Evolutionary conservation across 1,140 invertebrate species (phyloP).

Genomic region (Capitella teleta): DNA sequence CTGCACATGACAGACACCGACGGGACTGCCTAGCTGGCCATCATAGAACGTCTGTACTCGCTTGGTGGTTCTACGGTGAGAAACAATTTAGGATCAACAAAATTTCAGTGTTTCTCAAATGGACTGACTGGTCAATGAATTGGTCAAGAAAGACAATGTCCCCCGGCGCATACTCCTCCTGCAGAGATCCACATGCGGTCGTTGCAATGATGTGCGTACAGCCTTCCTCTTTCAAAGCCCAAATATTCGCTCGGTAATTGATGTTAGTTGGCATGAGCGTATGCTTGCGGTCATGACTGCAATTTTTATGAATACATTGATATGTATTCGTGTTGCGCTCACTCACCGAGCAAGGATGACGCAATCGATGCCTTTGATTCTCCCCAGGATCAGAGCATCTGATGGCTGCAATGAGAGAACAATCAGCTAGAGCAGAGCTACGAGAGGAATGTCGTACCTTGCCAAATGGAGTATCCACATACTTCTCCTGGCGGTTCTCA

Average conservation of each 20-base stretch:
- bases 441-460: slow-evolving; percentile 23
- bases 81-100: too few species aligned
- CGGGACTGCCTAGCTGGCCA: slow-evolving; percentile 47
- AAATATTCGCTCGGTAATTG: slow-evolving; percentile 95
- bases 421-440: slow-evolving; percentile 20
- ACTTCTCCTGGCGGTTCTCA: slow-evolving; percentile 52
- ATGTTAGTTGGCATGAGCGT: slow-evolving; percentile 66
- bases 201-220: slow-evolving; percentile 87
- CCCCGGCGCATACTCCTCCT: slow-evolving; percentile 75
- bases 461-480: slow-evolving; percentile 70
- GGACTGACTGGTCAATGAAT: slow-evolving; percentile 74
- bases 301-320: neutral
- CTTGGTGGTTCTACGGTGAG: slow-evolving; percentile 49
- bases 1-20: slow-evolving; percentile 81
- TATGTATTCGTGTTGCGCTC: neutral
- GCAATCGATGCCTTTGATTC: slow-evolving; percentile 64
- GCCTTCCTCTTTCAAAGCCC: slow-evolving; percentile 73
- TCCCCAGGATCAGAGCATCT: slow-evolving; percentile 56
- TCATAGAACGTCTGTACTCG: slow-evolving; percentile 83
- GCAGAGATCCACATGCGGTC: slow-evolving; percentile 83
- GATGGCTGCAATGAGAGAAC: slow-evolving; percentile 53
- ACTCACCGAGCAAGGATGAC: slow-evolving; percentile 63
- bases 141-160: slow-evolving; percentile 81
- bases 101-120: too few species aligned
- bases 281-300: slow-evolving; percentile 79